Conservation (phyloP, 2,113 vertebrate species). For the Cynocephalus volans region DNA sequence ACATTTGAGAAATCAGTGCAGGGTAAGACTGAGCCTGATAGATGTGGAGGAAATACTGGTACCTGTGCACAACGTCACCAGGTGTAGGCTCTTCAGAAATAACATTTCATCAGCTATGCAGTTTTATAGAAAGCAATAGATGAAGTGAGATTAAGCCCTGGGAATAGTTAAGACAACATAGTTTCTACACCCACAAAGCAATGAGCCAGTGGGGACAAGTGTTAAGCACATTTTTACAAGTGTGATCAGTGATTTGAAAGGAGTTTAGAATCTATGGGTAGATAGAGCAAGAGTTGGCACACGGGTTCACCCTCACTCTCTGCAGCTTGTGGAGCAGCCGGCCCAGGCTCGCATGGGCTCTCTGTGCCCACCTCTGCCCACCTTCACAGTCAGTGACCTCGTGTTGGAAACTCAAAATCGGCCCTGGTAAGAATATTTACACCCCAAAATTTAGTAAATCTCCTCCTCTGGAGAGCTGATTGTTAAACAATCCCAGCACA, state of each 20-base stretch:
- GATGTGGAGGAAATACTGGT: neutral
- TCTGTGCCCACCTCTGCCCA: neutral
- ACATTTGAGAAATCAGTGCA: neutral
- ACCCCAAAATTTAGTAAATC: neutral
- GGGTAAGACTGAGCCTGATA: accelerated
- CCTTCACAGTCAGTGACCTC: neutral
- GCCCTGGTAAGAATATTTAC: neutral
- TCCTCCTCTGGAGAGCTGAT: neutral
- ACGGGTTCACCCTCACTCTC: neutral
- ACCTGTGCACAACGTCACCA: accelerated
- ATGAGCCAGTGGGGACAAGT: neutral
- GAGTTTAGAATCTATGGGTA: neutral
- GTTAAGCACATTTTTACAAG: neutral
- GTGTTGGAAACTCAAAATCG: neutral
- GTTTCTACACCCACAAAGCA: neutral
- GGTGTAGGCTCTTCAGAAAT: neutral
- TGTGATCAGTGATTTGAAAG: neutral
- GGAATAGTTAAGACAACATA: neutral
- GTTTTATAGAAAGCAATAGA: neutral
- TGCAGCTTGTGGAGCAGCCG: neutral
- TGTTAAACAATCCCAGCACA: neutral
- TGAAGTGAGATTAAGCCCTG: neutral
- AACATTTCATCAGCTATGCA: neutral
- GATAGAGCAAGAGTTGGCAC: neutral
- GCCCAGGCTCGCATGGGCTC: too few relatives aligned